Evolutionary conservation across 2,797 vertebrate species (phyloP).

Genomic region (Smutsia gigantea): DNA sequence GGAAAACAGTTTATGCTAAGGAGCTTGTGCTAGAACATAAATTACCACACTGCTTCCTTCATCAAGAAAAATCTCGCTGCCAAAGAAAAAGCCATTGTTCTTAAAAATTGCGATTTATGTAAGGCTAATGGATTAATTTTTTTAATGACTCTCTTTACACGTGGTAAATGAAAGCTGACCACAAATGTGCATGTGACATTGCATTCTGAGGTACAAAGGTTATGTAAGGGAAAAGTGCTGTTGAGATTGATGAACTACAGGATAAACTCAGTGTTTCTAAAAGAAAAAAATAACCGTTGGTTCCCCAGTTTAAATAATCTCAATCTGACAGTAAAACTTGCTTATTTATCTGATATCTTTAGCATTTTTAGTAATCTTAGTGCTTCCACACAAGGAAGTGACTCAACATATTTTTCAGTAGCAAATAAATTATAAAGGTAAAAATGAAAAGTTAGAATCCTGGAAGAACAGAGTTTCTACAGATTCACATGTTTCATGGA

Average conservation of each 20-base stretch:
- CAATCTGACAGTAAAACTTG: background rate
- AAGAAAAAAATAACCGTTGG: background rate
- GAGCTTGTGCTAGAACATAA: background rate
- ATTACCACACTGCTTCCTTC: background rate
- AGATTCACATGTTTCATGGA: background rate
- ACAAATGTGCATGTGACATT: background rate
- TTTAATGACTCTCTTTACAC: background rate
- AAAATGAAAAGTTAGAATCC: background rate
- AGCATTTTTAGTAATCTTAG: background rate
- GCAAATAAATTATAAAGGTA: background rate
- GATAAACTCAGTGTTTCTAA: background rate
- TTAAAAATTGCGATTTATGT: background rate
- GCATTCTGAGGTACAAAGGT: background rate
- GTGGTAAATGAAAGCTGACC: background rate
- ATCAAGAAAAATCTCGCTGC: background rate
- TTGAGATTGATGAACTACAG: background rate
- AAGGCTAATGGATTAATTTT: background rate
- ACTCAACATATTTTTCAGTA: background rate
- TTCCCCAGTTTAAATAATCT: background rate
- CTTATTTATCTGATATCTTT: background rate
- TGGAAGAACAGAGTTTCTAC: background rate
- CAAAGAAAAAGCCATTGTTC: background rate
- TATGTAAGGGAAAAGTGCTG: background rate
- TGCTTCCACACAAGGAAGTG: background rate
- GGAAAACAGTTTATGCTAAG: background rate